Percentiles rank a stretch among this genome's conserved stretches.
These are phyloP conservation scores for Caretta caretta DNA, from an alignment of 2,113 vertebrate species.

Conservation along the genomic window DNA sequence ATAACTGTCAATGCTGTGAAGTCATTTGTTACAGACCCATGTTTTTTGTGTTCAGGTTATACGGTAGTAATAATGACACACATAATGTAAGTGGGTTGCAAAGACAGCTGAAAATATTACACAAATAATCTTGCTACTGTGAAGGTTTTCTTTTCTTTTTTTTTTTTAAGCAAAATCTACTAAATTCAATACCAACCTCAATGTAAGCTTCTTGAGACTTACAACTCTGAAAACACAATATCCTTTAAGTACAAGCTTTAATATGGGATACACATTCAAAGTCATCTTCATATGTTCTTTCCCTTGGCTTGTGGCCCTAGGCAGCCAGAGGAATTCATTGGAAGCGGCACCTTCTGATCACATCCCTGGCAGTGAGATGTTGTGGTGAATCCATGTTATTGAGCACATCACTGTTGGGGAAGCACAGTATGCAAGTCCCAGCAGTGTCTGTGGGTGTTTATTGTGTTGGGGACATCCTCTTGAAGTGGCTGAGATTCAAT, in stretches of 20 bases:
- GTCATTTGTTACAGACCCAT: constrained; percentile 80
- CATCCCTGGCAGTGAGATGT: neutral
- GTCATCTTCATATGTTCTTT: neutral
- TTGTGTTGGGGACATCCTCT: neutral
- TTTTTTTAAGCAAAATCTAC: constrained; percentile 9
- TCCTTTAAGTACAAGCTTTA: constrained; percentile 2
- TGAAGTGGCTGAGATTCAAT: neutral
- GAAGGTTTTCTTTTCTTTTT: constrained; percentile 35
- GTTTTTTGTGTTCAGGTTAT: constrained; percentile 85
- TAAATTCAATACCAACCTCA: constrained; percentile 43
- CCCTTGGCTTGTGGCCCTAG: neutral
- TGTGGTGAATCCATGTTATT: neutral
- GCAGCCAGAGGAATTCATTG: neutral
- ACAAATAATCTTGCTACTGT: constrained; percentile 42
- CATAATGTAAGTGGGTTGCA: constrained; percentile 75
- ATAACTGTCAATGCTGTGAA: constrained; percentile 83
- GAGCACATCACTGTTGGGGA: neutral
- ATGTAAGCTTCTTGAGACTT: constrained; percentile 27
- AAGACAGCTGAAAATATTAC: constrained; percentile 68
- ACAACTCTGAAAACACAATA: constrained; percentile 22
- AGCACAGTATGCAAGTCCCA: neutral
- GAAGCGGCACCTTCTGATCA: neutral
- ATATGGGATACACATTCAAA: neutral
- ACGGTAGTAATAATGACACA: constrained; percentile 80
- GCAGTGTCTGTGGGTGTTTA: neutral